Percentiles rank a stretch among this genome's conserved stretches.
Conservation (phyloP, 2,888 invertebrate species). For the Chouioia cunea region DNA sequence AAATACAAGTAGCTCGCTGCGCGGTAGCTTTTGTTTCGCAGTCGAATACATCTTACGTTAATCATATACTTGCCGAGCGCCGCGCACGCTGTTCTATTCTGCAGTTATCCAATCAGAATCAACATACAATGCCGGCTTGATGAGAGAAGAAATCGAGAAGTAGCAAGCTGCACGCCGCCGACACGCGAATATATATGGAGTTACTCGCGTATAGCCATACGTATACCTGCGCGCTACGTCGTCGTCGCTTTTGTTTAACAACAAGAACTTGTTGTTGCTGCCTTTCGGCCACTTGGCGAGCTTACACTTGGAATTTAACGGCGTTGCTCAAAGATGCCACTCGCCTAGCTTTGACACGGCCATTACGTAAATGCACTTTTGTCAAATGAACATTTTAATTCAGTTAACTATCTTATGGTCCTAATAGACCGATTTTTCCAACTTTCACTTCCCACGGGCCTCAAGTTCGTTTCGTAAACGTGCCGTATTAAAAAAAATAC, state of each 20-base stretch:
- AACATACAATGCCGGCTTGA: slow-evolving; percentile 40
- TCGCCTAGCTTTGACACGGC: no score
- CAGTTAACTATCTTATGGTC: no score
- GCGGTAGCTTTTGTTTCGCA: slow-evolving; percentile 16
- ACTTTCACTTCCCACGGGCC: no score
- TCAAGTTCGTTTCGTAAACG: no score
- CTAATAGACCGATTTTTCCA: no score
- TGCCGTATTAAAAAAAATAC: no score
- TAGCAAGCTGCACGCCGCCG: background rate
- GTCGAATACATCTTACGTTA: slow-evolving; percentile 34
- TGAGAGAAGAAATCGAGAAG: slow-evolving; percentile 36
- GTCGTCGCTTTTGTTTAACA: background rate
- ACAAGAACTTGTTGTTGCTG: no score
- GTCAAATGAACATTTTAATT: no score
- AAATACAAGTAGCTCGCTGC: slow-evolving; percentile 1
- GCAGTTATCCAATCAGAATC: slow-evolving; percentile 46
- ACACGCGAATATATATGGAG: background rate
- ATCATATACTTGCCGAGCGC: slow-evolving; percentile 29
- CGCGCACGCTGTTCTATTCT: slow-evolving; percentile 3
- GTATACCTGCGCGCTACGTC: background rate
- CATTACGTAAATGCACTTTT: no score
- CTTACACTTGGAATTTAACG: no score
- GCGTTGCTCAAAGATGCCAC: no score
- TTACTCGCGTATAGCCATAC: background rate
- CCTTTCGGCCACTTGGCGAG: no score